A percentile compares a stretch with the other conserved stretches of the same genome.
These are phyloP conservation scores for Palythoa heliodiscus DNA, from an alignment of 92 coral and sea anemone genomes.

Conservation along the genomic window DNA sequence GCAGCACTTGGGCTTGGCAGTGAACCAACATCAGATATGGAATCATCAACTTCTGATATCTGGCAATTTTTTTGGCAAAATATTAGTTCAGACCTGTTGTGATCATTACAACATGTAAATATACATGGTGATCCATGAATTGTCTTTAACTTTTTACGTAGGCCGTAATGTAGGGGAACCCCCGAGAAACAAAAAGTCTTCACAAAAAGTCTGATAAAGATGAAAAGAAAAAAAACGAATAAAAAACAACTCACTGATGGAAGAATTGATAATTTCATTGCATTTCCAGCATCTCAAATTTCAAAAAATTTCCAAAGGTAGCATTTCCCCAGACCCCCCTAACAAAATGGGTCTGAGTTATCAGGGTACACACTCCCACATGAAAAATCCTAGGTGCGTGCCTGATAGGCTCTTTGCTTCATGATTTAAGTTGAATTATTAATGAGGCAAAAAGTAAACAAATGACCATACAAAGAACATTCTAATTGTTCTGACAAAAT, in stretches of 20 bases:
- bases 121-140: conserved; percentile 19
- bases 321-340: conserved; percentile 36
- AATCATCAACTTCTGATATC: conserved; percentile 37
- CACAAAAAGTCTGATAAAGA: conserved; percentile 16
- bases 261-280: not conserved
- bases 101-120: conserved; percentile 22
- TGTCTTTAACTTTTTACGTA: conserved; percentile 26
- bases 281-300: conserved; percentile 14
- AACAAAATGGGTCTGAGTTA: conserved; percentile 34
- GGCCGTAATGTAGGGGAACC: conserved; percentile 26
- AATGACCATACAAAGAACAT: too few relatives aligned
- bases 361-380: too few relatives aligned
- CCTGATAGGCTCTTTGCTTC: too few relatives aligned
- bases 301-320: conserved; percentile 30
- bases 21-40: conserved; percentile 26
- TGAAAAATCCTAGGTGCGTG: too few relatives aligned
- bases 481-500: too few relatives aligned
- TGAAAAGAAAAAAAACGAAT: not conserved
- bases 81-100: conserved; percentile 31
- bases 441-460: too few relatives aligned
- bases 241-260: not conserved
- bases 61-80: conserved; percentile 30
- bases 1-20: too few relatives aligned
- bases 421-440: too few relatives aligned
- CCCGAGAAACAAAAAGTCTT: conserved; percentile 20